Evolutionary conservation across 2,888 invertebrate species (phyloP), one percentile per base, ranked within the genome.

Genomic region (Clusia tigrina): DNA sequence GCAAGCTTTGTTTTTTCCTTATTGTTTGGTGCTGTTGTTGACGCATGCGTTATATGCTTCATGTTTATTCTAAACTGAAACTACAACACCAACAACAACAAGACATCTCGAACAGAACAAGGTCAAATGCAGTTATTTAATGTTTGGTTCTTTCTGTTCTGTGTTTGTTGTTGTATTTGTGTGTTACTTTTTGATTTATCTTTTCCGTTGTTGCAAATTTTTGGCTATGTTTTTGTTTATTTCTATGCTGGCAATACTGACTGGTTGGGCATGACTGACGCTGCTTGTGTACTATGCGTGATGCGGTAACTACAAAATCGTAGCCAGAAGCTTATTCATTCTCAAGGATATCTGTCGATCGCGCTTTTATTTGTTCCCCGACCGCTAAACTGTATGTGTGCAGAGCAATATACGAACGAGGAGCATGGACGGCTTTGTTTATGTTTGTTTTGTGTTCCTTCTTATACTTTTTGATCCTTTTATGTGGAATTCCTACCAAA

Each of bases 81-180:
- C 75, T 74, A 76, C 71, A 67, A 15, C 20, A 20, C 2, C 22
- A 20, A 22, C 67, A 62, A 71, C 71, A 54, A 66, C 77, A 62
- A 74, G 76, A 67, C 23, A 65, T 59, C 59, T 67, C 66, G 54
- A 52, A 53, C 69, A 64, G 74, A 75, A 77, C 74, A 75, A 75
- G 74, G 74, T 77, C 74, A 75, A 75, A 74, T 75, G 77, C 77
- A 77, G 76, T 75, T 74, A 75, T 74, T 75, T 77, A 70, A 42
- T 24, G 5, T 55, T 55, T 60, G 22, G 12, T 32, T 18, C 2
- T 20, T 12, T 52, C 32, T 64, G 54, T 52, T 63, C 54, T 38
- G 46, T 24, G 23, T 20, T 22, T 51, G 37, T 61, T 22, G 58
- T 48, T n/a, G n/a, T 48, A 20, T 55, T 22, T 17, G 55, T 25